phyloP scores from a whole-genome alignment of 2,113 vertebrate species.

The Physeter macrocephalus region DNA sequence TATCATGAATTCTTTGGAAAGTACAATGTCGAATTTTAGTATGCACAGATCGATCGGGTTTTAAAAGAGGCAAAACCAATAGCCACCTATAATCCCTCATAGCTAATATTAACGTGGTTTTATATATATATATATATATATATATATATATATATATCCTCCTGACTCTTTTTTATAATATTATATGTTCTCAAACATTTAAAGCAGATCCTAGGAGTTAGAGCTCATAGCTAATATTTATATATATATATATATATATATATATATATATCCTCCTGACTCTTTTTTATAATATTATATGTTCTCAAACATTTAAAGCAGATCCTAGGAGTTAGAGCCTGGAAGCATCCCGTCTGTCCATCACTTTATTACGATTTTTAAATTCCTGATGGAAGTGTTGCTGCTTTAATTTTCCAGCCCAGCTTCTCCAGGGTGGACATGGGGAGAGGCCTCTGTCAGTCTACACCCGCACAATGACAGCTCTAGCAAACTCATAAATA shows the following conservation, averaged over 20 bases:
- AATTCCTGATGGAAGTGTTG: slow-evolving; percentile 27
- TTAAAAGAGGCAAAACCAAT: not conserved
- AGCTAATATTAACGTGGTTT: not conserved
- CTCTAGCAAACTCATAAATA: slow-evolving; percentile 69
- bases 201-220: too few species aligned
- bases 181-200: too few species aligned
- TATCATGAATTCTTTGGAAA: not conserved
- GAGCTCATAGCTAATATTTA: too few species aligned
- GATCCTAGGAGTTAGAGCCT: not conserved
- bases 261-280: not conserved
- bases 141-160: too few species aligned
- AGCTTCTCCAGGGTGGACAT: slow-evolving; percentile 40
- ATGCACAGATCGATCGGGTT: not conserved
- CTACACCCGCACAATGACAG: slow-evolving; percentile 62
- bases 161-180: too few species aligned
- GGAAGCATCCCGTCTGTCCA: not conserved
- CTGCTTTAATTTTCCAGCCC: slow-evolving; percentile 39
- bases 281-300: not conserved
- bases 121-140: too few species aligned
- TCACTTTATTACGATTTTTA: not conserved
- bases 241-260: too few species aligned
- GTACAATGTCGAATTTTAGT: not conserved
- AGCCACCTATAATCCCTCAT: too few species aligned
- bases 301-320: not conserved
- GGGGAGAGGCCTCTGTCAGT: slow-evolving; percentile 56